phyloP scores from a whole-genome alignment of 2,113 vertebrate species.

The Glaucomys volans region DNA sequence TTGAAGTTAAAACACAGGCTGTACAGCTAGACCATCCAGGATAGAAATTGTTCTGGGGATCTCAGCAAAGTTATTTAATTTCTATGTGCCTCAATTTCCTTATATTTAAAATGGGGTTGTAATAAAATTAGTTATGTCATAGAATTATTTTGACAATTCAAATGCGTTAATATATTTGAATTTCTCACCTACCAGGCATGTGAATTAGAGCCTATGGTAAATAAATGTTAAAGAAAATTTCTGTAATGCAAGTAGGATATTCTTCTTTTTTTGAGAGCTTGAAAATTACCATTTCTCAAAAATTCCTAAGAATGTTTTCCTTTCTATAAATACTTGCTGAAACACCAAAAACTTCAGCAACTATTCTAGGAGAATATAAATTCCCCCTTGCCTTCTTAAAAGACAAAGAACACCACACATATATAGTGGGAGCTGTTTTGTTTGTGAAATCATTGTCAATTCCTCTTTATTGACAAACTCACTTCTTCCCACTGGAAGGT shows the following conservation, averaged over 20 bases:
- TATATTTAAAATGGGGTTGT: not conserved
- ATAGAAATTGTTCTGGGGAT: not conserved
- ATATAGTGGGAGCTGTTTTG: not conserved
- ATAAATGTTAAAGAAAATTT: conserved; percentile 8
- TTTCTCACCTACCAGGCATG: not conserved
- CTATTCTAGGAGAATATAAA: not conserved
- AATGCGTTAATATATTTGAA: not conserved
- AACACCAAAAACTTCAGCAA: not conserved
- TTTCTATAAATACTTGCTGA: not conserved
- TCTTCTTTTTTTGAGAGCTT: not conserved
- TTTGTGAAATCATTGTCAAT: conserved; percentile 43
- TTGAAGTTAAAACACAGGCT: not conserved
- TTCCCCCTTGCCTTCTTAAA: not conserved
- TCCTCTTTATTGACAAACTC: conserved; percentile 50
- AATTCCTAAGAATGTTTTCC: not conserved
- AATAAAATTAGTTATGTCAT: not conserved
- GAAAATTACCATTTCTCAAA: not conserved
- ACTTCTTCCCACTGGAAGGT: conserved; percentile 48
- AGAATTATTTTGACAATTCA: conserved; percentile 8
- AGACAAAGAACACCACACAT: not conserved
- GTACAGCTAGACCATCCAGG: not conserved
- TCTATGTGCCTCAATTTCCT: not conserved
- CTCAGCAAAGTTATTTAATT: not conserved
- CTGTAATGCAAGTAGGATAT: not conserved
- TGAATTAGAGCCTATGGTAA: not conserved